A percentile compares a stretch with the other conserved stretches of the same genome.
These are phyloP conservation scores for Salmo trutta DNA, from an alignment of 2,797 vertebrate genomes.

Conservation along the genomic window DNA sequence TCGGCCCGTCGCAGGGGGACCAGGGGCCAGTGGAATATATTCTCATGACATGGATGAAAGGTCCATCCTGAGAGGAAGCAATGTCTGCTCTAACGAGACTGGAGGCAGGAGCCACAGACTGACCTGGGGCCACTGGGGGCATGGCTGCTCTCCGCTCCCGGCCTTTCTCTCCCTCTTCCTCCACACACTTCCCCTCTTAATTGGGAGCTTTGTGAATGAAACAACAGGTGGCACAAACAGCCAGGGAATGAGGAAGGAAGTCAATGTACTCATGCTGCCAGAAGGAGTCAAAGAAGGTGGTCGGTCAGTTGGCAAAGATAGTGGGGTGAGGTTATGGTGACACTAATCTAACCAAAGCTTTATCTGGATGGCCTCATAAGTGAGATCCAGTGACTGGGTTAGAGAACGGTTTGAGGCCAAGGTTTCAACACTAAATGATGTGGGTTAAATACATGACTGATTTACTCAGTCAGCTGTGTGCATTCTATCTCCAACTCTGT, in stretches of 20 bases:
- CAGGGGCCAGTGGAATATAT: slow-evolving; percentile 15
- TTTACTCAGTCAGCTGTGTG: neutral
- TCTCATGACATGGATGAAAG: slow-evolving; percentile 50
- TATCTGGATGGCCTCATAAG: no score
- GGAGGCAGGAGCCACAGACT: neutral
- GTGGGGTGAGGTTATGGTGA: neutral
- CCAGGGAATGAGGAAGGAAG: slow-evolving; percentile 13
- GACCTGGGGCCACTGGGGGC: slow-evolving; percentile 19
- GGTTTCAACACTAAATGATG: neutral
- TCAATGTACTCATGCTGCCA: neutral
- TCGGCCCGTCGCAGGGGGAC: neutral
- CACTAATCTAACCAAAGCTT: neutral
- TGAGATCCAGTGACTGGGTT: no score
- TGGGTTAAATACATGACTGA: slow-evolving; percentile 1
- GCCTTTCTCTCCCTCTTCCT: slow-evolving; percentile 2
- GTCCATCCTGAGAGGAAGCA: slow-evolving; percentile 50
- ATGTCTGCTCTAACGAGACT: slow-evolving; percentile 23
- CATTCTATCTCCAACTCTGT: neutral
- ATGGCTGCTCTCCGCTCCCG: neutral
- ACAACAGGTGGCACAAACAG: slow-evolving; percentile 40
- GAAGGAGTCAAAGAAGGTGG: neutral
- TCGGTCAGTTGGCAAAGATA: neutral
- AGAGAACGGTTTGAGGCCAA: neutral
- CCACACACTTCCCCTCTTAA: slow-evolving; percentile 34
- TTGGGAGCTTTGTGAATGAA: slow-evolving; percentile 36